Evolutionary conservation across 2,797 vertebrate genomes (phyloP).

Genomic region (Tragopan temminckii): DNA sequence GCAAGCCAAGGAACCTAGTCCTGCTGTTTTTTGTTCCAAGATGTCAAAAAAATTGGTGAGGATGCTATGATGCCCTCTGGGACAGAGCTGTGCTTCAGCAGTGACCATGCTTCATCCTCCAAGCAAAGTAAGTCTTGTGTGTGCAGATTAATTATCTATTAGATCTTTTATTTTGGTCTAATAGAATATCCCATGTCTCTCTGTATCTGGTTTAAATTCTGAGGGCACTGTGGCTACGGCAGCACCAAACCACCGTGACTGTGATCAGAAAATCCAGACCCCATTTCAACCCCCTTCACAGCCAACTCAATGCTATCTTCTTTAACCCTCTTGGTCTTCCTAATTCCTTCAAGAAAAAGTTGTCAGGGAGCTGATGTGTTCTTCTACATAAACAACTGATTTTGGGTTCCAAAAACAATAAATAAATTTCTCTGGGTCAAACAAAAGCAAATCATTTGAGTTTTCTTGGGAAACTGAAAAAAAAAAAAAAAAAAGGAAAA

Average conservation of each 20-base stretch:
- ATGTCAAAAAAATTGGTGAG: rapidly evolving
- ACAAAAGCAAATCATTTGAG: slow-evolving; percentile 43
- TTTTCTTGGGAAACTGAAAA: slow-evolving; percentile 5
- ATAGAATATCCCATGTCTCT: not conserved
- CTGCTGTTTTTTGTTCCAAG: not conserved
- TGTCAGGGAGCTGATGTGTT: slow-evolving; percentile 15
- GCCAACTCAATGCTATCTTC: not conserved
- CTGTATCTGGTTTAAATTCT: not conserved
- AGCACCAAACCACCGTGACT: not conserved
- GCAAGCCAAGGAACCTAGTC: not conserved
- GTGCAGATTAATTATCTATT: not conserved
- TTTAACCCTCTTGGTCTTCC: slow-evolving; percentile 40
- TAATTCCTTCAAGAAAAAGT: slow-evolving; percentile 12
- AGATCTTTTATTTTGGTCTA: not conserved
- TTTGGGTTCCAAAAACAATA: slow-evolving; percentile 42
- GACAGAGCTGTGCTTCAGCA: not conserved
- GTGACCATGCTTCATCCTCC: not conserved
- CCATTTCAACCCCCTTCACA: not conserved
- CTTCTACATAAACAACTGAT: slow-evolving; percentile 46
- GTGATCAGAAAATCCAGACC: slow-evolving; percentile 9
- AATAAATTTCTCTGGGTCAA: slow-evolving; percentile 52
- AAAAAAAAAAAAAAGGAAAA: not conserved
- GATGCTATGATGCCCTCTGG: not conserved
- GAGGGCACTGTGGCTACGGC: not conserved
- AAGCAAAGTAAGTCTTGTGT: not conserved